Evolutionary conservation across 1,140 invertebrate genomes (phyloP), one percentile per base, ranked within the genome.

Genomic region (Drosophila burlai): DNA sequence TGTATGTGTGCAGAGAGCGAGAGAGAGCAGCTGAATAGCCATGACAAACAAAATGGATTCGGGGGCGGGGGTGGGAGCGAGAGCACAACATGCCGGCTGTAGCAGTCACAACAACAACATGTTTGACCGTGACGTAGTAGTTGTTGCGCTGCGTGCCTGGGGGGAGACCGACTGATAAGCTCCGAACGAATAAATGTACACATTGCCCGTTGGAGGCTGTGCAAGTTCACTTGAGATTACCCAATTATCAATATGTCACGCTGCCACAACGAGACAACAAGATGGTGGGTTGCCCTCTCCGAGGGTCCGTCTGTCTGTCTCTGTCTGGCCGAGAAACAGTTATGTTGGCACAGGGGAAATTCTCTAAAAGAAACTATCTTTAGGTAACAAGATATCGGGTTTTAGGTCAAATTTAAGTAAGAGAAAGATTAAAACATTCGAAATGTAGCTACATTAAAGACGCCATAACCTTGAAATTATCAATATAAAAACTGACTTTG

Each of bases 71-170:
- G 40, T n/a, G 55, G 43, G 5, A 26, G 16, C n/a, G 29, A 31
- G 16, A 26, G 31, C n/a, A 69, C 50, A 86, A 65, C 72, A 78
- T 65, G 81, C 81, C 85, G 85, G 84, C 73, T 76, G 43, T 18
- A 21, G 50, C 64, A 61, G 75, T 61, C 71, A 65, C 36, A 86
- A 80, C 69, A 79, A 69, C 31, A 85, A 81, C 68, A 76, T 75
- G 61, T 77, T 79, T 79, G 76, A 59, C 71, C 60, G 64, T 77
- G 67, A 81, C 76, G 62, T 68, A 80, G 73, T 78, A 69, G 74
- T 89, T 84, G 77, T 89, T 89, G 83, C 84, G 76, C 54, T 52
- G 36, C 72, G 49, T 66, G 62, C 67, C 69, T 71, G 54, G 67
- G 38, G 38, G 31, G 31, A 54, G 24, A 31, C 31, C 38, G 67